Base-by-base conservation (phyloP, 2,888 invertebrate genomes). In the Papilio gigon region DNA sequence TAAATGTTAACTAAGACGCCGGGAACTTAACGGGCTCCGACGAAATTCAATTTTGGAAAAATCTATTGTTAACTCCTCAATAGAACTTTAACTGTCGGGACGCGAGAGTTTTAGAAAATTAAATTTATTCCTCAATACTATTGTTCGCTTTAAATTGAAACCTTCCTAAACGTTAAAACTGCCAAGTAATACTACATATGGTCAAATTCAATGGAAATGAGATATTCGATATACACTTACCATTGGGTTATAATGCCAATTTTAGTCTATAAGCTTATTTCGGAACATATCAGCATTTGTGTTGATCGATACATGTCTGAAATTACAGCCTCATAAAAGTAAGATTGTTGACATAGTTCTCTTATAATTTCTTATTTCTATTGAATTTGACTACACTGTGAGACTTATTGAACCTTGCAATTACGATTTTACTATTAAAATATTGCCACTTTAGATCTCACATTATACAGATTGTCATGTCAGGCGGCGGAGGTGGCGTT, bases 11-110 rank as follows among this genome's bases (percentile, higher is more conserved):
- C 8, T 30, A n/a, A 53, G 30, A 14, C 30, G 30, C 6, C 4
- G 9, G 30, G 0, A 53, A 53, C 50, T 25, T 53, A 6, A 27
- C 27, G 14, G 27, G 6, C 25, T 25, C 5, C 14, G 25, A 53
- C 27, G 17, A 30, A 56, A 56, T 56, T 30, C 53, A 17, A 53
- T 53, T 53, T 53, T 53, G 53, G 53, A 56, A 53, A 30, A 53
- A 27, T 53, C 27, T 27, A n/a, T 56, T 56, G 53, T 56, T 30
- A 30, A 53, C 14, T 8, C 27, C 30, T 30, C 30, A 30, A 56
- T 30, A 27, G 30, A 27, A 56, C 30, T 30, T 27, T 56, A 30
- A 30, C 4, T 0, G n/a, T 30, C 27, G 30, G 30, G 30, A 56
- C 30, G 53, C 30, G 4, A 30, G 53, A 56, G 50, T 27, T 14